Conservation (phyloP, 2,113 vertebrate genomes). For the Dicerorhinus sumatrensis region DNA sequence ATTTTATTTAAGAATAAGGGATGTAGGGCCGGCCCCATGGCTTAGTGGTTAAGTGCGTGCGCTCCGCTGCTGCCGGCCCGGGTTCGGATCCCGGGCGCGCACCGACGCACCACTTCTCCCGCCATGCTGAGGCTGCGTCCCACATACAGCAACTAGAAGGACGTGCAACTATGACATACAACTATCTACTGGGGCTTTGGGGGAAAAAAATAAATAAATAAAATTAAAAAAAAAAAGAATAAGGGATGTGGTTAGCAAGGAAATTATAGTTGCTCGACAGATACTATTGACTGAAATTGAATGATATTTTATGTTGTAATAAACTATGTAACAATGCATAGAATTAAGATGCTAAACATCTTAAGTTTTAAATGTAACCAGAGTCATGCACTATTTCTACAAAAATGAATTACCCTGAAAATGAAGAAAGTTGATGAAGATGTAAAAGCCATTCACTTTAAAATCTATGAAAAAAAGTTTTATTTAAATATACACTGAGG, state of each 20-base stretch:
- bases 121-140: no score
- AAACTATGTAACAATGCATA: background rate
- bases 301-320: conserved; percentile 40
- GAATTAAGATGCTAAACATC: background rate
- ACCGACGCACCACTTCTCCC: no score
- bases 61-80: no score
- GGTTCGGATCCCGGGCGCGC: no score
- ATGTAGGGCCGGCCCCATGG: no score
- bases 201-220: no score
- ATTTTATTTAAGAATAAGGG: background rate
- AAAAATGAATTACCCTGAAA: background rate
- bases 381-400: background rate
- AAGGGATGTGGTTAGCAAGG: background rate
- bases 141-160: no score
- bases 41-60: no score
- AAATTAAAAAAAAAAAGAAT: no score
- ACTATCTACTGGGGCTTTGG: no score
- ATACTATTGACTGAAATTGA: background rate
- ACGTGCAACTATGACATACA: no score
- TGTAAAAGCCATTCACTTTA: background rate
- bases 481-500: background rate
- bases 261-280: background rate
- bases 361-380: background rate
- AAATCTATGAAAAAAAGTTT: conserved; percentile 31
- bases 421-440: background rate